Conservation (phyloP, 2,113 vertebrate species). For the Illadopsis cleaveri region DNA sequence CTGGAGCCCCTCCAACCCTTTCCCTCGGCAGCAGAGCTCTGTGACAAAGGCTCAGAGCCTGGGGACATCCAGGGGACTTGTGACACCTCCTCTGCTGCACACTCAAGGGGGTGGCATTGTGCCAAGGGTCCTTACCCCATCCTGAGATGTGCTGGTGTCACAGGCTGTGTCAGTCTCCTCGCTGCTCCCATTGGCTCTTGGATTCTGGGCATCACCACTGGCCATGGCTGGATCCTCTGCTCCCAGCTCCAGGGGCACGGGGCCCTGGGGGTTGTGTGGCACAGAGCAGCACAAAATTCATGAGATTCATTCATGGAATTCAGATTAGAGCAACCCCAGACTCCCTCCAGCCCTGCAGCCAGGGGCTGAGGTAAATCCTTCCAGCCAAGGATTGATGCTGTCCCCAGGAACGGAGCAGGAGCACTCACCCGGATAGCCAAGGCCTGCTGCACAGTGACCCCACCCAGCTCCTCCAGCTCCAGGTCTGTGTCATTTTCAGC, state of each 20-base stretch:
- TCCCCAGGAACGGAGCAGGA: accelerated
- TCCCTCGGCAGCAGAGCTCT: neutral
- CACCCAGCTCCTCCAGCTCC: constrained; percentile 66
- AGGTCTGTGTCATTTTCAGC: constrained; percentile 79
- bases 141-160: neutral
- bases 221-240: neutral
- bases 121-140: neutral
- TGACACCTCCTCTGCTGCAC: neutral
- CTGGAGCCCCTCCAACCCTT: neutral
- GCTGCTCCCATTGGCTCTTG: neutral
- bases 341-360: neutral
- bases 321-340: neutral
- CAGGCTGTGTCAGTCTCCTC: neutral
- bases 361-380: too few species aligned
- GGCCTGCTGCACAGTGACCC: neutral
- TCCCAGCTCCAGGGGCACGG: accelerated
- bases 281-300: neutral
- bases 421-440: neutral
- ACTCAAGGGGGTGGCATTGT: too few species aligned
- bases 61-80: neutral
- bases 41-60: neutral
- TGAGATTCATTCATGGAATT: accelerated
- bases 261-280: accelerated
- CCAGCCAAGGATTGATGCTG: neutral
- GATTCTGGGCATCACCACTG: neutral